These are phyloP conservation scores for Lamprologus speciosus DNA, from an alignment of 2,113 vertebrate genomes.

Conservation along the genomic window DNA sequence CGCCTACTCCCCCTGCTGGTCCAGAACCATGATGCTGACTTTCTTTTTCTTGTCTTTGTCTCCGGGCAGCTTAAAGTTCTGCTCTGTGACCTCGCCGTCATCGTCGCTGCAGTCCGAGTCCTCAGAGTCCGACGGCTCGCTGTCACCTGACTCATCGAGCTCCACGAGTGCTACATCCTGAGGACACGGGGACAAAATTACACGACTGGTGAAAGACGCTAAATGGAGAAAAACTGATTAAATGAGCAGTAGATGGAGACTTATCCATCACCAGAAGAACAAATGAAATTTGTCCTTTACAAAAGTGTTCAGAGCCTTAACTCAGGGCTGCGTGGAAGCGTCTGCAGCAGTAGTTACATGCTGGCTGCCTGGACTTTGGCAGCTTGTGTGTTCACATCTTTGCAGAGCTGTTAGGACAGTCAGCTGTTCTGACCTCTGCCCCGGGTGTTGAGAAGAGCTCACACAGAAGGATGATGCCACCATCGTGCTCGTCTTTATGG, in stretches of 20 bases:
- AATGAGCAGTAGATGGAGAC: neutral
- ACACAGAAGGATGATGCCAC: neutral
- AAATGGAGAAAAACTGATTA: neutral
- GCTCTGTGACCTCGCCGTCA: conserved; percentile 53
- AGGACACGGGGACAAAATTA: neutral
- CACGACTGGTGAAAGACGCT: neutral
- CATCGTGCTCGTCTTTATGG: neutral
- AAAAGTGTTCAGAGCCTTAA: neutral
- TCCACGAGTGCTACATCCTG: conserved; percentile 88
- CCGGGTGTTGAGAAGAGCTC: neutral
- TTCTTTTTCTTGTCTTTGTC: conserved; percentile 61
- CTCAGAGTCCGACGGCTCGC: conserved; percentile 46
- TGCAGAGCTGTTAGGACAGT: neutral
- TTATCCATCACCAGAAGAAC: neutral
- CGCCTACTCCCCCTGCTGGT: conserved; percentile 18
- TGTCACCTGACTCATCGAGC: conserved; percentile 69
- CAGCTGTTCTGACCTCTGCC: neutral
- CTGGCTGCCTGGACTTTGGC: neutral
- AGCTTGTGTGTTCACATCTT: neutral
- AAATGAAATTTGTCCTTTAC: neutral
- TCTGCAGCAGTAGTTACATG: neutral
- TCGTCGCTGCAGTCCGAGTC: conserved; percentile 64
- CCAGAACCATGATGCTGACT: conserved; percentile 79
- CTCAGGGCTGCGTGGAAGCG: neutral
- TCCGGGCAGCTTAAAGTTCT: conserved; percentile 80